Conservation (phyloP, 2,113 vertebrate species). For the Pelecanus crispus region DNA sequence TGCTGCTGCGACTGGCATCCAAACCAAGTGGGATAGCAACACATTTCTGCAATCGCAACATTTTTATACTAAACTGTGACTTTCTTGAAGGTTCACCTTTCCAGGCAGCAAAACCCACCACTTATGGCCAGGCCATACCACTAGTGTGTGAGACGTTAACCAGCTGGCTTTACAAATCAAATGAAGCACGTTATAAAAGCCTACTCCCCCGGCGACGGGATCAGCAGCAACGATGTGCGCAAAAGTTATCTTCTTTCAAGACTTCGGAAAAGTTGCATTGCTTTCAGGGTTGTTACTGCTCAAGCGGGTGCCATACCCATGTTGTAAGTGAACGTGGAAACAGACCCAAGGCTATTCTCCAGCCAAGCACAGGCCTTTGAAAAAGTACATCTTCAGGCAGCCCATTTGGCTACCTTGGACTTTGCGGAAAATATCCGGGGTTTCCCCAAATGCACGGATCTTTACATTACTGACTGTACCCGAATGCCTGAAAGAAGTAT, state of each 20-base stretch:
- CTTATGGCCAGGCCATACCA: neutral
- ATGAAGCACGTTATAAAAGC: rapidly evolving
- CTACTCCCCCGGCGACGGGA: neutral
- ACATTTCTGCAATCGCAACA: neutral
- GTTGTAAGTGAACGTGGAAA: neutral
- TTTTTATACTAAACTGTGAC: neutral
- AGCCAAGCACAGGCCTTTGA: neutral
- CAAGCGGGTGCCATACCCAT: neutral
- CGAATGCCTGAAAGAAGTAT: neutral
- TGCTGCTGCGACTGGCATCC: neutral
- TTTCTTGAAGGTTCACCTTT: neutral
- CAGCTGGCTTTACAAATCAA: neutral
- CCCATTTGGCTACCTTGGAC: neutral
- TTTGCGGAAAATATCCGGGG: neutral
- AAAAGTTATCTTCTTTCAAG: neutral
- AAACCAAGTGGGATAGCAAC: neutral
- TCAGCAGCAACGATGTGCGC: rapidly evolving
- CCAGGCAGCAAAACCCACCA: neutral
- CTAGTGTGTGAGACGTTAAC: rapidly evolving
- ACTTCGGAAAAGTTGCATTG: rapidly evolving
- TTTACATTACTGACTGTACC: neutral
- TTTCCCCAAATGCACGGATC: neutral
- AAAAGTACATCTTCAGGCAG: neutral
- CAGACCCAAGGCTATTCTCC: neutral
- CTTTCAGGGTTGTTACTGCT: neutral